phyloP scores from a whole-genome alignment of 2,888 invertebrate genomes.

The Zaprionus bogoriensis region DNA sequence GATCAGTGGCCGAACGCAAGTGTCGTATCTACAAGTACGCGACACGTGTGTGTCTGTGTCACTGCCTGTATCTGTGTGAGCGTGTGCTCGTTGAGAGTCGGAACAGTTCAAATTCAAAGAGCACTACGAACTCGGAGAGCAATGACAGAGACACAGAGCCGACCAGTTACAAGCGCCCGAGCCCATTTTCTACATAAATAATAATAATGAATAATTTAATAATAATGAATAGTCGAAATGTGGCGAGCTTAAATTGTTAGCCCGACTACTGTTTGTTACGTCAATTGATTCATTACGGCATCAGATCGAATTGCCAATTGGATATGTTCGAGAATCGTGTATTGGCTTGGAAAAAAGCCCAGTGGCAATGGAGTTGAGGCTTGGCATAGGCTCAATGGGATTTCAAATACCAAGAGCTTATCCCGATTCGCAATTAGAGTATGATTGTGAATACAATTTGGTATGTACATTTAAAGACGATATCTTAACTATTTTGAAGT shows the following conservation, averaged over 20 bases:
- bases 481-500: too few relatives aligned
- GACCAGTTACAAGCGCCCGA: neutral
- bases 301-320: slow-evolving; percentile 70
- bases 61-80: neutral
- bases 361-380: slow-evolving; percentile 30
- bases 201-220: too few relatives aligned
- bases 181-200: neutral
- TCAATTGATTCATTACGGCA: slow-evolving; percentile 55
- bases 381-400: slow-evolving; percentile 16
- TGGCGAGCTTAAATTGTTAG: slow-evolving; percentile 61
- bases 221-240: slow-evolving; percentile 54
- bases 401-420: neutral
- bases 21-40: slow-evolving; percentile 19
- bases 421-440: too few relatives aligned
- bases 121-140: slow-evolving; percentile 3
- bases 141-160: neutral
- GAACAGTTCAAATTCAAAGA: slow-evolving; percentile 4
- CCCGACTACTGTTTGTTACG: slow-evolving; percentile 65
- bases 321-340: slow-evolving; percentile 3
- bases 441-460: too few relatives aligned
- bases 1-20: slow-evolving; percentile 73
- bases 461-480: too few relatives aligned
- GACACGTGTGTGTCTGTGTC: neutral
- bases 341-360: slow-evolving; percentile 23
- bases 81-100: slow-evolving; percentile 34